A percentile compares a stretch with the other conserved stretches of the same genome.
These are phyloP conservation scores for Chauna torquata DNA, from an alignment of 2,113 vertebrate genomes.

Conservation along the genomic window DNA sequence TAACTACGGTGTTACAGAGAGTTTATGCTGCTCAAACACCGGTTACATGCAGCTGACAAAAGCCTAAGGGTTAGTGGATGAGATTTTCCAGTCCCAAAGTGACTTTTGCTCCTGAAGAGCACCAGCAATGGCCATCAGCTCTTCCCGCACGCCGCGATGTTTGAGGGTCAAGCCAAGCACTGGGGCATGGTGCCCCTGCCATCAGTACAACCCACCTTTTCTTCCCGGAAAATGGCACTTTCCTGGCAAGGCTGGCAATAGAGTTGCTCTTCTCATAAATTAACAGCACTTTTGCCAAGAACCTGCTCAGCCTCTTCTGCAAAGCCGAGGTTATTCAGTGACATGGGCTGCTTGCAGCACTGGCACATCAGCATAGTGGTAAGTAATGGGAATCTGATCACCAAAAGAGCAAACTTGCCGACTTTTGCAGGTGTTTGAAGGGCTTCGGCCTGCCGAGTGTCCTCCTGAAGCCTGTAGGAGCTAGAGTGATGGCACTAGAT, in stretches of 20 bases:
- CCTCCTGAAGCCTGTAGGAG: neutral
- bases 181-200: neutral
- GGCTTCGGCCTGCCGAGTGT: neutral
- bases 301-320: neutral
- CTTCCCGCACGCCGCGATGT: neutral
- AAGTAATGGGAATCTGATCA: neutral
- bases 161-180: neutral
- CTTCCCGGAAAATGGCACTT: neutral
- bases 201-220: neutral
- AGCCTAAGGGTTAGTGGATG: neutral
- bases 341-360: neutral
- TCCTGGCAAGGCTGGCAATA: neutral
- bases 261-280: neutral
- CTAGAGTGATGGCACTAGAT: neutral
- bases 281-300: neutral
- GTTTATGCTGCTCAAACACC: neutral
- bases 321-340: rapidly evolving
- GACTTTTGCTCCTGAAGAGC: neutral
- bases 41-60: neutral
- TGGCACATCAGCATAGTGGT: rapidly evolving
- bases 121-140: neutral
- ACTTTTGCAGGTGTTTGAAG: neutral
- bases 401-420: neutral
- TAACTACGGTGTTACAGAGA: neutral
- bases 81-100: neutral